Percentiles rank a stretch among this genome's conserved stretches.
Evolutionary conservation across 2,888 invertebrate species (phyloP).

Genomic region (Lasioglossum morio): DNA sequence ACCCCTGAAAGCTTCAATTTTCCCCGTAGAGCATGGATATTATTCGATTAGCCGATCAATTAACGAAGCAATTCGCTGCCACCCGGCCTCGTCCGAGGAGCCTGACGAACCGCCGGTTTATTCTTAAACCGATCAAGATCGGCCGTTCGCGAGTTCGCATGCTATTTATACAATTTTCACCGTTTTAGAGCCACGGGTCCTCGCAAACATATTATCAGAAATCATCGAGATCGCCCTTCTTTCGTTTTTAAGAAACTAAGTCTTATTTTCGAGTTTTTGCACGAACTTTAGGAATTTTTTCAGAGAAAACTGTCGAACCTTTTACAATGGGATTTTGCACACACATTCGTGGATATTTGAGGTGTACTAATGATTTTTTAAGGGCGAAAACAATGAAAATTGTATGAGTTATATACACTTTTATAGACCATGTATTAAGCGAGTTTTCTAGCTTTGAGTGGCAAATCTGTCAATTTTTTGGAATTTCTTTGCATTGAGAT

Average conservation of each 20-base stretch:
- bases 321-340: not conserved
- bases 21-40: constrained; percentile 1
- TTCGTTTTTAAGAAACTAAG: not conserved
- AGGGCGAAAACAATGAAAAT: no score
- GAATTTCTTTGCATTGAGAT: not conserved
- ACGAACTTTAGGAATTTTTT: not conserved
- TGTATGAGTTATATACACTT: no score
- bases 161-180: not conserved
- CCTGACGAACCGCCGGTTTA: not conserved
- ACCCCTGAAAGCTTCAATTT: constrained; percentile 13
- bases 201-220: not conserved
- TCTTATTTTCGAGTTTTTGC: not conserved
- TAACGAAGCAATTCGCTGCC: not conserved
- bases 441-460: no score
- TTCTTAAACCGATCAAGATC: not conserved
- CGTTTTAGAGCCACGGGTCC: not conserved
- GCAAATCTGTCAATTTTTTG: not conserved
- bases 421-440: no score
- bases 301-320: no score
- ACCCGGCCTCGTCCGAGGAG: not conserved
- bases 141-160: not conserved
- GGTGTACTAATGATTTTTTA: no score
- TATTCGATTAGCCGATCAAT: constrained; percentile 13
- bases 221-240: not conserved
- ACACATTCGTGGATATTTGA: not conserved